Conservation (phyloP, 2,113 vertebrate species). For the Procavia capensis region DNA sequence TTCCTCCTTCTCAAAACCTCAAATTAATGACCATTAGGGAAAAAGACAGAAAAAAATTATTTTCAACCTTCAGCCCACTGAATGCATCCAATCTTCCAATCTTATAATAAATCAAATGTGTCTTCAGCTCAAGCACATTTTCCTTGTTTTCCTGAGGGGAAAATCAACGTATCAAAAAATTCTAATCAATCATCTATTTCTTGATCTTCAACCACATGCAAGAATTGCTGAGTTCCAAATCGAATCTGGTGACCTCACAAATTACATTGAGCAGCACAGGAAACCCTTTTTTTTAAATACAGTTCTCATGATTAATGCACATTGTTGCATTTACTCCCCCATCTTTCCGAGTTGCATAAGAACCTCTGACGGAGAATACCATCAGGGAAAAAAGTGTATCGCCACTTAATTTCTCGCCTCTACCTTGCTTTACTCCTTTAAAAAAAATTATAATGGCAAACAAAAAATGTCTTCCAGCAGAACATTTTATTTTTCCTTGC, state of each 20-base stretch:
- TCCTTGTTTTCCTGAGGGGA: slow-evolving; percentile 18
- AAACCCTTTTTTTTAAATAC: slow-evolving; percentile 47
- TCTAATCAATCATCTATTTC: not conserved
- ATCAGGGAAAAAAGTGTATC: slow-evolving; percentile 8
- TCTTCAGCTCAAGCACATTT: not conserved
- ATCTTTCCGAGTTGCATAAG: slow-evolving; percentile 43
- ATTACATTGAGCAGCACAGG: not conserved
- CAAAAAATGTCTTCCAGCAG: not conserved
- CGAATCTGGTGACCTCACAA: not conserved
- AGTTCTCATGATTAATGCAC: slow-evolving; percentile 56
- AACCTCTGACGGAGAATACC: not conserved
- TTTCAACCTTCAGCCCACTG: not conserved
- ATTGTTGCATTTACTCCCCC: slow-evolving; percentile 41
- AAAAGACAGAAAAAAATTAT: slow-evolving; percentile 33
- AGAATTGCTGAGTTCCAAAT: not conserved
- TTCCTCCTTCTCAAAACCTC: slow-evolving; percentile 48
- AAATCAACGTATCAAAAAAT: slow-evolving; percentile 5
- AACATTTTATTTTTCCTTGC: not conserved
- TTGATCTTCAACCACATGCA: not conserved
- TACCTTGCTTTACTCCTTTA: slow-evolving; percentile 19
- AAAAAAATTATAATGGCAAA: not conserved
- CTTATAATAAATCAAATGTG: not conserved
- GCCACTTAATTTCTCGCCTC: not conserved
- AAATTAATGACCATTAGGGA: slow-evolving; percentile 40
- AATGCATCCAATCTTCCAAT: not conserved